Evolutionary conservation across 1,140 invertebrate genomes (phyloP).

Genomic region (Latrodectus geometricus): DNA sequence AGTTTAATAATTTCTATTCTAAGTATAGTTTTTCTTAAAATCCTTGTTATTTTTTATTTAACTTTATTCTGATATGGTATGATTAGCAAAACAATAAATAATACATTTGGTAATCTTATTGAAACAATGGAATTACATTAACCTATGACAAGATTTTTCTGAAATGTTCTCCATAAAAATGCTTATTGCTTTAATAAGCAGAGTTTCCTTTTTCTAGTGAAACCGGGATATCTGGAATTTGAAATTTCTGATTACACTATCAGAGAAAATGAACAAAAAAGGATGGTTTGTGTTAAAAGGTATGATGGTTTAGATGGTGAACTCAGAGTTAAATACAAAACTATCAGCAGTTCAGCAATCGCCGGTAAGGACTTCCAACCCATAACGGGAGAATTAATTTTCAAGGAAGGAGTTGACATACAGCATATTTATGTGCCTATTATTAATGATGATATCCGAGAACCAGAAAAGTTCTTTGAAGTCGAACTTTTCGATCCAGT

Average conservation of each 20-base stretch:
- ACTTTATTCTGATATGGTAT: too few relatives aligned
- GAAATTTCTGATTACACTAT: background rate
- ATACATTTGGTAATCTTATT: too few relatives aligned
- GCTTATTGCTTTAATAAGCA: too few relatives aligned
- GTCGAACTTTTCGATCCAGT: background rate
- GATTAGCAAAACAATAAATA: too few relatives aligned
- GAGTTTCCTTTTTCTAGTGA: background rate
- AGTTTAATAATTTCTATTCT: too few relatives aligned
- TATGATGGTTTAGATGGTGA: background rate
- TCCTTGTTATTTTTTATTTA: too few relatives aligned
- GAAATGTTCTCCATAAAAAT: too few relatives aligned
- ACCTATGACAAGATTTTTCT: too few relatives aligned
- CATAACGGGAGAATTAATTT: background rate
- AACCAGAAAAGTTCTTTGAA: background rate
- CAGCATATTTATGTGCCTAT: background rate
- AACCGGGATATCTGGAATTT: slow-evolving; percentile 12
- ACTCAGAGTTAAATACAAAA: background rate
- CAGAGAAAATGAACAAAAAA: background rate
- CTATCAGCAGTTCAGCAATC: background rate
- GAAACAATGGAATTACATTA: too few relatives aligned
- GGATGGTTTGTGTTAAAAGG: background rate
- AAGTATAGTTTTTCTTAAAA: too few relatives aligned
- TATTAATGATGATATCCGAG: slow-evolving; percentile 6
- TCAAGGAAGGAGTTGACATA: background rate
- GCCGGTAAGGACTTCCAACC: background rate